These are phyloP conservation scores for Listronotus oregonensis DNA, from an alignment of 1,140 invertebrate genomes.

Conservation along the genomic window DNA sequence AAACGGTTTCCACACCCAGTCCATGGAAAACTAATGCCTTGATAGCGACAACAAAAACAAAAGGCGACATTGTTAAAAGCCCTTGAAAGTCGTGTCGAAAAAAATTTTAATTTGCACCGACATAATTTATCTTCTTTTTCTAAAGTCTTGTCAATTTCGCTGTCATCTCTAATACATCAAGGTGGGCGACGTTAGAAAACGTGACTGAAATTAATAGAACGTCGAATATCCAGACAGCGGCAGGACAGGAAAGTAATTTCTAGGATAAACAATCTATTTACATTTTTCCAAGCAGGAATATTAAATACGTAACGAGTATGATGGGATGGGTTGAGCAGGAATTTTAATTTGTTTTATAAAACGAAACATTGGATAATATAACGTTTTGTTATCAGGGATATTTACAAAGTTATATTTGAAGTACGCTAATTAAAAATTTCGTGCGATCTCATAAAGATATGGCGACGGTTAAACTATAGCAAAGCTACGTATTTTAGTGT, in stretches of 20 bases:
- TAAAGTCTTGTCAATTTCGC: conserved; percentile 51
- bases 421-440: too few species aligned
- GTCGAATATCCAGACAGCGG: conserved; percentile 41
- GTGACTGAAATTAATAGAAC: conserved; percentile 53
- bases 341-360: conserved; percentile 1
- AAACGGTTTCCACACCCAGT: too few species aligned
- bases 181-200: conserved; percentile 45
- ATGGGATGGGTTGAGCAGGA: neutral
- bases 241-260: conserved; percentile 40
- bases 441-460: too few species aligned
- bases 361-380: too few species aligned
- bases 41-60: conserved; percentile 27
- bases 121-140: conserved; percentile 51
- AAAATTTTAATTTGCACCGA: conserved; percentile 47
- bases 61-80: conserved; percentile 27
- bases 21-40: too few species aligned
- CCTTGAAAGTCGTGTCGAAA: conserved; percentile 26
- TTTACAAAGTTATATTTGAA: too few species aligned
- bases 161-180: conserved; percentile 54
- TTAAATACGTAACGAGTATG: conserved; percentile 24
- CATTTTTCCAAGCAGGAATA: conserved; percentile 36
- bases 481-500: too few species aligned
- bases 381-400: too few species aligned
- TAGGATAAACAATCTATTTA: conserved; percentile 47
- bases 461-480: too few species aligned